phyloP scores from a whole-genome alignment of 1,140 invertebrate species.

The Brachionus koreanus region DNA sequence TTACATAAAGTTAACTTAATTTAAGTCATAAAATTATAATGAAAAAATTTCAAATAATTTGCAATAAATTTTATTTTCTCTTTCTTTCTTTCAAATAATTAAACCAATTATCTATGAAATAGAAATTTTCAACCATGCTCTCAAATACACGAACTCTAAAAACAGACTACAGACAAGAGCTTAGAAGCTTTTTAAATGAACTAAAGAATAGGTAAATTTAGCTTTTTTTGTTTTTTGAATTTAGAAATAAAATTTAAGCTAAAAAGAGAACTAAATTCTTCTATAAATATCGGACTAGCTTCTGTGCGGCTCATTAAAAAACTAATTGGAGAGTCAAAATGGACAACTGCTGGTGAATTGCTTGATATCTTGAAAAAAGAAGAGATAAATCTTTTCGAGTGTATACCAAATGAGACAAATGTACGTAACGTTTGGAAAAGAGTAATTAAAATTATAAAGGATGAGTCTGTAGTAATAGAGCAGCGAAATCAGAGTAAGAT shows the following conservation, averaged over 20 bases:
- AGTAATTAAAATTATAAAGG: slow-evolving; percentile 37
- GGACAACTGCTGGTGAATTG: slow-evolving; percentile 17
- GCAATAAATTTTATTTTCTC: background rate
- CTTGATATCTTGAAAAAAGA: slow-evolving; percentile 9
- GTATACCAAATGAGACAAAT: slow-evolving; percentile 1
- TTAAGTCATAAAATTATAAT: slow-evolving; percentile 21
- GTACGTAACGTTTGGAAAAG: slow-evolving; percentile 30
- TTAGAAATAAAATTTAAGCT: background rate
- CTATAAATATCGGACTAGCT: background rate
- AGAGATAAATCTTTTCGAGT: slow-evolving; percentile 6
- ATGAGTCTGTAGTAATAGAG: slow-evolving; percentile 2
- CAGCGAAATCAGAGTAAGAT: background rate
- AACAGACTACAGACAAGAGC: background rate
- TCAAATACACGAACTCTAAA: background rate
- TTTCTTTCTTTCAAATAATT: too few relatives aligned
- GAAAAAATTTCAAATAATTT: slow-evolving; percentile 22
- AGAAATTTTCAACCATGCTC: background rate
- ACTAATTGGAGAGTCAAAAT: slow-evolving; percentile 43
- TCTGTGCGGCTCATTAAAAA: slow-evolving; percentile 34
- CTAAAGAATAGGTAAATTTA: slow-evolving; percentile 1
- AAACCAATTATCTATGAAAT: too few relatives aligned
- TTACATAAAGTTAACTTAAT: too few relatives aligned
- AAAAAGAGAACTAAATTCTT: slow-evolving; percentile 2
- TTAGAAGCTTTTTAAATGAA: slow-evolving; percentile 15
- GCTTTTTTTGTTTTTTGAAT: too few relatives aligned